Evolutionary conservation across 2,888 invertebrate genomes (phyloP).

Genomic region (Caenorhabditis sp.): DNA sequence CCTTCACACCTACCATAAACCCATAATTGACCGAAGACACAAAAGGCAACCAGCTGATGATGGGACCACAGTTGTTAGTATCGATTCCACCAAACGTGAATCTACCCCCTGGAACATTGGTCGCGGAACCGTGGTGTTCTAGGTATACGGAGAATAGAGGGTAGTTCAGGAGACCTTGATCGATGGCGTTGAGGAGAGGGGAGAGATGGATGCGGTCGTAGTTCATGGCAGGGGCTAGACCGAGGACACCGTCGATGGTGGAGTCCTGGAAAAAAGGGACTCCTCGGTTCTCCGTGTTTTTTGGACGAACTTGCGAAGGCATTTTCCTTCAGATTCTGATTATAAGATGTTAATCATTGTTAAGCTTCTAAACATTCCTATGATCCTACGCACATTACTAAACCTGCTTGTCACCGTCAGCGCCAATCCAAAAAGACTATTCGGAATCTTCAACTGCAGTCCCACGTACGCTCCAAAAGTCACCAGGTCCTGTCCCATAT

Average conservation of each 20-base stretch:
- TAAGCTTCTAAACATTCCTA: too few relatives aligned
- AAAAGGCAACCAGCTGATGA: constrained; percentile 52
- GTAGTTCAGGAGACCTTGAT: constrained; percentile 85
- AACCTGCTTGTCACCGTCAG: constrained; percentile 8
- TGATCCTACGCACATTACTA: constrained; percentile 20
- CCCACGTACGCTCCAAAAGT: constrained; percentile 40
- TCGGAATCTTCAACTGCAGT: constrained; percentile 34
- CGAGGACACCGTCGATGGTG: constrained; percentile 64
- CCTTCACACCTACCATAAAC: constrained; percentile 25
- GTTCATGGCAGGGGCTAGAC: constrained; percentile 53
- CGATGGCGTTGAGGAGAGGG: constrained; percentile 93
- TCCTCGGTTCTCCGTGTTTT: too few relatives aligned
- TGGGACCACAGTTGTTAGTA: constrained; percentile 36
- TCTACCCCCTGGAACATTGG: constrained; percentile 36
- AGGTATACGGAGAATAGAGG: constrained; percentile 51
- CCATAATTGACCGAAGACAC: constrained; percentile 27
- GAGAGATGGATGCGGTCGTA: constrained; percentile 87
- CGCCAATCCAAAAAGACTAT: constrained; percentile 39
- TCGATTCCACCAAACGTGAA: constrained; percentile 54
- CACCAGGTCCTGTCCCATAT: constrained; percentile 49
- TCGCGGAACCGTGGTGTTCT: constrained; percentile 27
- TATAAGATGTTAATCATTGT: too few relatives aligned
- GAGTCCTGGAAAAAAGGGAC: constrained; percentile 44
- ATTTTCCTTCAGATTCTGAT: too few relatives aligned
- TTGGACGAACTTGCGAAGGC: too few relatives aligned